Evolutionary conservation across 1,140 invertebrate genomes (phyloP), one percentile per base, ranked within the genome.

Genomic region (Sycophaga agraensis): DNA sequence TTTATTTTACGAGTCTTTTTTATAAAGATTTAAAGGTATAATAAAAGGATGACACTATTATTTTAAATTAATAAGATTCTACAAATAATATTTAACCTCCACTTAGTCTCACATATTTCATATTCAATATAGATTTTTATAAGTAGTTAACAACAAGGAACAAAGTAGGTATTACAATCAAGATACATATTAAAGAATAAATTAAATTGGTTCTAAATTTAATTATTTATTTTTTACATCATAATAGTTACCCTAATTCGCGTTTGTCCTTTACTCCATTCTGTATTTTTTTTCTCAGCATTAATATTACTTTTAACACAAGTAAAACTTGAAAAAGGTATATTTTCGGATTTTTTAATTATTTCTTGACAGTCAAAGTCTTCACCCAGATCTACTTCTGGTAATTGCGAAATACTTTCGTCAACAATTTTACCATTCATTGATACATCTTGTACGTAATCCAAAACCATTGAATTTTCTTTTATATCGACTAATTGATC

Each of bases 231-330:
- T 40, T 17, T 2, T 17, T 17, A 3, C 11, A n/a, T n/a, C n/a
- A n/a, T n/a, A n/a, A n/a, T n/a, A n/a, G n/a, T n/a, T n/a, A n/a
- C n/a, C n/a, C n/a, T n/a, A n/a, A n/a, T n/a, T n/a, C n/a, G n/a
- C n/a, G n/a, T n/a, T 12, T 78, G 74, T 42, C 81, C 81, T 67
- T 73, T 79, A 59, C 81, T 82, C 82, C 81, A 82, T 35, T 68
- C 58, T 17, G 69, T 67, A 66, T 45, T 58, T 17, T 7, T 50
- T 39, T 24, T 55, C 60, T 61, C 2, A 17, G 31, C 9, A 50
- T 48, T 22, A 39, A 0, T 4, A 19, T 2, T 26, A 2, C 22
- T 28, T 39, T 50, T 12, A 50, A 14, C 31, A 34, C 7, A 35
- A 39, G 11, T 11, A 35, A 16, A 17, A 14, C 9, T 60, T 22